A percentile compares a stretch with the other conserved stretches of the same genome.
These are phyloP conservation scores for Henicopernis longicauda DNA, from an alignment of 2,113 vertebrate species.

Conservation along the genomic window DNA sequence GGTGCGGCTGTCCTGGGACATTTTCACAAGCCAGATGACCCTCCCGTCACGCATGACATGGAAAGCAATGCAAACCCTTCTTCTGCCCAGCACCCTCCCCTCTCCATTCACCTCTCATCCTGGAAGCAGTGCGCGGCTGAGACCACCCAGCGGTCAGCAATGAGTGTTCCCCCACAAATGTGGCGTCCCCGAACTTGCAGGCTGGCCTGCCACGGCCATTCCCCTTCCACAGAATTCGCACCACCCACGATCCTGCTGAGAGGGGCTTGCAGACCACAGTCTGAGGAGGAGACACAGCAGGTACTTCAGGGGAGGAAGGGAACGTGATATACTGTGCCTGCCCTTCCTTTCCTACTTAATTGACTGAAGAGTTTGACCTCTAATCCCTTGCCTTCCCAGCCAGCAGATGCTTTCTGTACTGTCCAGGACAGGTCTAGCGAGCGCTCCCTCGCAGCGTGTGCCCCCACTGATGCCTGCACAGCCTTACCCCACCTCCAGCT, in stretches of 20 bases:
- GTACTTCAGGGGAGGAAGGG: neutral
- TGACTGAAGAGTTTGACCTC: neutral
- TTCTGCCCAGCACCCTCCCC: neutral
- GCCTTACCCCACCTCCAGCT: neutral
- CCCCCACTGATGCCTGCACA: neutral
- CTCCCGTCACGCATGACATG: neutral
- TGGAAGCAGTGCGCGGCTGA: slow-evolving; percentile 93
- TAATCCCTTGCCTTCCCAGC: neutral
- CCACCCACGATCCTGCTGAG: slow-evolving; percentile 84
- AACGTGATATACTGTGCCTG: neutral
- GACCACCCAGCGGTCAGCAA: slow-evolving; percentile 88
- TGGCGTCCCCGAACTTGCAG: slow-evolving; percentile 84
- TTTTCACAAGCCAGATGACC: neutral
- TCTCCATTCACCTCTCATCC: slow-evolving; percentile 77
- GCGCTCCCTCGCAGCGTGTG: neutral
- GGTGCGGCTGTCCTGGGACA: neutral
- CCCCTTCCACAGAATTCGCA: slow-evolving; percentile 78
- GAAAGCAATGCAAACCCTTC: neutral
- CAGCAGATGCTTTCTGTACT: neutral
- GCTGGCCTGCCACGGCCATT: slow-evolving; percentile 96
- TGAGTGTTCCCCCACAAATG: slow-evolving; percentile 86
- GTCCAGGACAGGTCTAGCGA: neutral
- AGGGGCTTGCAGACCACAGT: slow-evolving; percentile 84
- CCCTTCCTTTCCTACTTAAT: neutral
- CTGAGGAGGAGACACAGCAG: slow-evolving; percentile 54